Percentiles rank a stretch among this genome's conserved stretches.
phyloP scores from a whole-genome alignment of 2,113 vertebrate genomes.

The Furnarius figulus region DNA sequence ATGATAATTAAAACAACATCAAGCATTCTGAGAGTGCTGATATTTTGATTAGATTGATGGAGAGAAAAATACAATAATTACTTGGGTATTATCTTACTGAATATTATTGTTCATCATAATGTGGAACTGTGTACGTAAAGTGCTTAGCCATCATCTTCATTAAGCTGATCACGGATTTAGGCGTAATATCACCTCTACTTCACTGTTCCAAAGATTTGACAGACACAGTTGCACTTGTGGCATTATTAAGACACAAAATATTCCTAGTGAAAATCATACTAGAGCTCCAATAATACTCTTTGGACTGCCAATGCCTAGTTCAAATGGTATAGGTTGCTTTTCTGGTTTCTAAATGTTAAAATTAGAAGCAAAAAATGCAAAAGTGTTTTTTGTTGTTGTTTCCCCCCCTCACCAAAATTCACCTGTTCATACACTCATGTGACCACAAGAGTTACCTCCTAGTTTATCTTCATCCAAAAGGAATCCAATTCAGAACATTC shows the following conservation, averaged over 20 bases:
- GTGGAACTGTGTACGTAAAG: not conserved
- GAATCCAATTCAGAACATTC: not conserved
- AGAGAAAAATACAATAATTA: not conserved
- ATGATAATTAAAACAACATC: not conserved
- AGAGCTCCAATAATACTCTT: not conserved
- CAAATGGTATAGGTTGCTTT: not conserved
- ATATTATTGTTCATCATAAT: not conserved
- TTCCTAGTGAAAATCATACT: not conserved
- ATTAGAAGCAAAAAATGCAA: not conserved
- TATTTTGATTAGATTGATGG: not conserved
- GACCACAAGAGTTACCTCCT: not conserved
- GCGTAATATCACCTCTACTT: not conserved
- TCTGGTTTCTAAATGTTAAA: not conserved
- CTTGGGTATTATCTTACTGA: not conserved
- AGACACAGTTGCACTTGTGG: not conserved
- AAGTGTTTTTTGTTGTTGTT: fast-evolving
- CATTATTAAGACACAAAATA: not conserved
- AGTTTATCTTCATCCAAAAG: not conserved
- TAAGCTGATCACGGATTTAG: not conserved
- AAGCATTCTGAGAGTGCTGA: not conserved
- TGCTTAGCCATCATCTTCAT: not conserved
- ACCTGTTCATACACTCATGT: not conserved
- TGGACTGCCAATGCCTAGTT: not conserved
- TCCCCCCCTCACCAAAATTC: fast-evolving
- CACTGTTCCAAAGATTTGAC: not conserved